Evolutionary conservation across 37 sponge, comb jelly and placozoan species (phyloP).

Genomic region (Sycon ciliatum): DNA sequence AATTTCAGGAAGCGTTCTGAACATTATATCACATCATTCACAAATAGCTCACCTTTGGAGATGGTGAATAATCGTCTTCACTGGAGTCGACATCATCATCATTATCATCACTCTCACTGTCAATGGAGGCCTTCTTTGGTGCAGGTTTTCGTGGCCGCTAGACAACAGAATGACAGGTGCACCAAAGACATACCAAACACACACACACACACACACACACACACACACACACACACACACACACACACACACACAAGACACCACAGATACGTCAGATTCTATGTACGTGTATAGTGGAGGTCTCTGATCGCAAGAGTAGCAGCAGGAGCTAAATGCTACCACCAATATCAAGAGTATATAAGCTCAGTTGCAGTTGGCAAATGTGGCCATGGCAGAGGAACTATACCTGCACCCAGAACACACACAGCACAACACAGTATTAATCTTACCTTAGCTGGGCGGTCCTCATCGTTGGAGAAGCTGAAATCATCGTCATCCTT

Average conservation of each 20-base stretch:
- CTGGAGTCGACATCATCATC: no score
- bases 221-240: background rate
- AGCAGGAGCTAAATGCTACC: no score
- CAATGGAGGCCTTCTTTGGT: background rate
- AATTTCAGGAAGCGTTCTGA: no score
- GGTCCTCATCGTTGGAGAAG: background rate
- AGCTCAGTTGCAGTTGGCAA: no score
- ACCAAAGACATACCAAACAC: background rate
- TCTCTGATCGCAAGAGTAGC: background rate
- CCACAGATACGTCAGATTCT: background rate
- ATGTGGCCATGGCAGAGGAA: no score
- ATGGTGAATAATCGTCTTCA: no score
- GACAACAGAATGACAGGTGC: background rate
- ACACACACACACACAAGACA: background rate
- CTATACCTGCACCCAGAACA: no score
- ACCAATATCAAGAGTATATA: no score
- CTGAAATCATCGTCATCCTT: background rate
- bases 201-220: background rate
- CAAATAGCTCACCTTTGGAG: no score
- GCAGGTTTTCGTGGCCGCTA: background rate
- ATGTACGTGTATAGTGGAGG: background rate
- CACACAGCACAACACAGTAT: no score
- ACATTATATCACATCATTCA: no score
- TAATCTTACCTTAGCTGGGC: no score
- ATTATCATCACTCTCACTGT: constrained; percentile 1